Evolutionary conservation across 1,140 invertebrate species (phyloP).

Genomic region (Achroia grisella): DNA sequence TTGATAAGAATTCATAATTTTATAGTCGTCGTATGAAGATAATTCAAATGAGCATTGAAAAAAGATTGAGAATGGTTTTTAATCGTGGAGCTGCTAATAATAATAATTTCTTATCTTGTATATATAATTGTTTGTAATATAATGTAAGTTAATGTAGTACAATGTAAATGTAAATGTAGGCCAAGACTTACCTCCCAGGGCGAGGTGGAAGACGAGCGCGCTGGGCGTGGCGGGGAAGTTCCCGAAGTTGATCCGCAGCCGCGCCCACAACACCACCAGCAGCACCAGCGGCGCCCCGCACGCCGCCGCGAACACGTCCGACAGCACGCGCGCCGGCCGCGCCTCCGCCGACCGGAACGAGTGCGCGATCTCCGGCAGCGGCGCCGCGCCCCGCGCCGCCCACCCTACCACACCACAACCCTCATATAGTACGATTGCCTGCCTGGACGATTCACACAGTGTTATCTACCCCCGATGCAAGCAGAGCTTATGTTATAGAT

Average conservation of each 20-base stretch:
- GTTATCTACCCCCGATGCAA: too few species aligned
- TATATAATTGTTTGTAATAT: too few species aligned
- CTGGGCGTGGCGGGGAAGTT: conserved; percentile 87
- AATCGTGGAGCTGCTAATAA: too few species aligned
- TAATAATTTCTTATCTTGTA: too few species aligned
- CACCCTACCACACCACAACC: neutral
- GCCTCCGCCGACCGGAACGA: conserved; percentile 94
- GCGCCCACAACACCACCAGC: conserved; percentile 90
- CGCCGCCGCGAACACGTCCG: conserved; percentile 91
- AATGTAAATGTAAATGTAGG: too few species aligned
- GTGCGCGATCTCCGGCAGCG: conserved; percentile 93
- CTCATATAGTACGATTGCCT: too few species aligned
- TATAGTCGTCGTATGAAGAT: too few species aligned
- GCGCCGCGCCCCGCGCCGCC: conserved; percentile 61
- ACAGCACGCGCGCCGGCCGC: conserved; percentile 89
- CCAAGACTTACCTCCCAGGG: conserved; percentile 74
- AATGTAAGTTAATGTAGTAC: too few species aligned
- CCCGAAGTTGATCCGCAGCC: conserved; percentile 91
- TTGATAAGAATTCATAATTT: too few species aligned
- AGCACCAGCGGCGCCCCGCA: conserved; percentile 88
- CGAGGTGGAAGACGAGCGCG: conserved; percentile 90
- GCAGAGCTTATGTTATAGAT: too few species aligned
- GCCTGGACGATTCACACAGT: neutral
- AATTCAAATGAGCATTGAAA: too few species aligned
- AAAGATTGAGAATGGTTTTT: too few species aligned